Base-by-base conservation (phyloP, 2,888 invertebrate genomes). In the Caenorhabditis wallacei region DNA sequence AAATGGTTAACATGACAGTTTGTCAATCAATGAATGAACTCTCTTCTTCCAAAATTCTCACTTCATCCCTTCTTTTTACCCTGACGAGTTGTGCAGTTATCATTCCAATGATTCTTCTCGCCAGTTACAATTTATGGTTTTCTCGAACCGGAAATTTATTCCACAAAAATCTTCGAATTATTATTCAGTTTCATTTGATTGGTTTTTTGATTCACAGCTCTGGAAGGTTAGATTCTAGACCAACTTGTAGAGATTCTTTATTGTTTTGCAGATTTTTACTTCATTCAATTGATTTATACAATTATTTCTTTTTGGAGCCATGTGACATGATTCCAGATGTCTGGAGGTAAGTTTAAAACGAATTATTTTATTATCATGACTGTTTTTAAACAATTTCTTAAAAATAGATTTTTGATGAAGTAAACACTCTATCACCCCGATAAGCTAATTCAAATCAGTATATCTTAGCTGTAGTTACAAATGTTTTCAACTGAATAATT, bases 271-370 rank as follows among this genome's bases (percentile, higher is more conserved):
- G 69, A 57, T 16, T 57, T 11, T 10, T 46, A 10, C 69, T 69
- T 22, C 69, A 57, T 22, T 56, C 30, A 13, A 30, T 69, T 13
- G 69, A 69, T 18, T 26, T 69, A 16, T 69, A 24, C 57, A 69
- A 57, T 43, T 69, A 69, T 18, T 30, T 30, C 13, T 18, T 43
- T n/a, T 0, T 8, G 16, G 56, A 69, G 22, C 69, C 69, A 1
- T 69, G 69, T 26, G 46, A 56, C 13, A 69, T 69, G 69, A 20
- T 69, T 20, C 69, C 69, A 11, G 30, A 57, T 57, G 46, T 69
- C 11, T 57, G 57, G 69, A 56, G 63, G 63, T 63, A 35, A 2
- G 2, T 30, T 59, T 18, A 13, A 30, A 30, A n/a, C n/a, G n/a
- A n/a, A n/a, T n/a, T 30, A 30, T 30, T 30, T n/a, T 3, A 26